Percentiles rank a stretch among this genome's conserved stretches.
Conservation (phyloP, 2,113 vertebrate genomes). For the Phalacrocorax aristotelis region DNA sequence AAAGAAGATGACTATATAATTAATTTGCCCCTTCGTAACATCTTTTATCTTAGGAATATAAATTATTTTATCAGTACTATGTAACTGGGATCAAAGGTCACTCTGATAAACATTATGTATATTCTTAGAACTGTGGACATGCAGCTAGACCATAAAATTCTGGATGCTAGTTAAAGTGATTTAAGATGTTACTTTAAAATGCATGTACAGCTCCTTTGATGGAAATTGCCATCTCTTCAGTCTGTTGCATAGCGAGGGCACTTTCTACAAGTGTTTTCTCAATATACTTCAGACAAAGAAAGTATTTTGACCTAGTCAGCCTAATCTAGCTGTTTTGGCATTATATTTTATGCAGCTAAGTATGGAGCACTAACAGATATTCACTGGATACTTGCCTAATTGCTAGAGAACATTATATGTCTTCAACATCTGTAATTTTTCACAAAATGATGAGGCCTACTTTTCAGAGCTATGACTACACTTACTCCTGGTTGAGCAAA, state of each 20-base stretch:
- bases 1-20: background rate
- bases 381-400: background rate
- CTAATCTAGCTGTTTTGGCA: background rate
- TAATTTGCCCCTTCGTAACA: background rate
- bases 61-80: background rate
- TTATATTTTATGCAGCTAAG: background rate
- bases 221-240: background rate
- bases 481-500: background rate
- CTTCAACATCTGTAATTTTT: background rate
- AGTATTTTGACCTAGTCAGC: background rate
- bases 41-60: background rate
- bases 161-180: background rate
- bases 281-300: background rate
- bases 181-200: background rate
- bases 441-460: background rate
- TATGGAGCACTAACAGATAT: background rate
- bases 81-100: background rate
- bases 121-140: background rate
- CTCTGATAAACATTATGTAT: background rate
- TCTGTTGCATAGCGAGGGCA: background rate
- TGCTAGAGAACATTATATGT: background rate
- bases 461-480: background rate
- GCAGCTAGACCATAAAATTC: background rate
- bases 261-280: background rate
- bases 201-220: background rate